Evolutionary conservation across 2,888 invertebrate species (phyloP), one percentile per base, ranked within the genome.

Genomic region (Danaus chrysippus): DNA sequence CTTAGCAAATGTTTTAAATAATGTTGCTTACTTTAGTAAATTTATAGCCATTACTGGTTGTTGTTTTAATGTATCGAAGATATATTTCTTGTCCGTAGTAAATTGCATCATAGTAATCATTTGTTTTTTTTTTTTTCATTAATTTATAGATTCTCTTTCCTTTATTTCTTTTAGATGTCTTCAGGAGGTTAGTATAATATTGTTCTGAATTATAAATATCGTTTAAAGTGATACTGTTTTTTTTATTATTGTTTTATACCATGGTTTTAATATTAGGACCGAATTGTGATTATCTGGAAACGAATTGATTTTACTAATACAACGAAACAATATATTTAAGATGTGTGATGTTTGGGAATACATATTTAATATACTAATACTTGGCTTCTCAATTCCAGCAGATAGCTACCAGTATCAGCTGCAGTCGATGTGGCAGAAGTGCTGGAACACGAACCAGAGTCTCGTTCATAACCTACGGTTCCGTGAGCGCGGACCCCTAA

Each of bases 351-450:
- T 23, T n/a, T 42, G 15, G 42, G 15, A 43, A 12, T 12, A 12
- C 10, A 2, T 17, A 49, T n/a, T n/a, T n/a, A 41, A 46, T 42
- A 49, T 57, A 64, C 62, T 79, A 74, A 84, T 74, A 69, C 74
- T 56, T 46, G 15, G 23, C 54, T 82, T 77, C 81, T 74, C 84
- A 73, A 76, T 85, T 90, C 83, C 95, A 95, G 94, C 95, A 94
- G 97, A 97, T 93, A 97, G 96, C 93, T 97, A 97, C 93, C 97
- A 97, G 88, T 97, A 97, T 88, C 97, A 97, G 87, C 92, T 97
- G 83, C 97, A 97, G 87, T 96, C 96, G 63, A 96, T 97, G 95
- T 97, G 97, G 97, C 97, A 97, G 88, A 97, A 97, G 86, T 97
- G 97, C 87, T 97, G 97, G 97, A 97, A 96, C 87, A 97, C 96